phyloP scores from a whole-genome alignment of 2,113 vertebrate species.

The Kryptolebias marmoratus region DNA sequence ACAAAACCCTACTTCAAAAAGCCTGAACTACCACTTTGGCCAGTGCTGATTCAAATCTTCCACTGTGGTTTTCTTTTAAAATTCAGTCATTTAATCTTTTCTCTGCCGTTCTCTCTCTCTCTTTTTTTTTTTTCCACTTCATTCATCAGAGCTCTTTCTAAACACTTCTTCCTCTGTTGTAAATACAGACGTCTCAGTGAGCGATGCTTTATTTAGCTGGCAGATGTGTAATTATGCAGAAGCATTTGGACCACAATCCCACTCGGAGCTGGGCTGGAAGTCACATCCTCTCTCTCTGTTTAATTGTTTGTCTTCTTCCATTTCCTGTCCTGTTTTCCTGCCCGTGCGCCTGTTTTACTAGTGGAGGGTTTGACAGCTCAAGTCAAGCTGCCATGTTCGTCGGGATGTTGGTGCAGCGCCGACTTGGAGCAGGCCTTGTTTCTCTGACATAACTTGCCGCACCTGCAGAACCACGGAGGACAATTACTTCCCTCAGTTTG shows the following conservation, averaged over 20 bases:
- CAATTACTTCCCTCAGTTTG: slow-evolving; percentile 36
- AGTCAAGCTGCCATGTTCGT: slow-evolving; percentile 9
- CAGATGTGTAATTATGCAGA: slow-evolving; percentile 71
- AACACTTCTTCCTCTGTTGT: slow-evolving; percentile 58
- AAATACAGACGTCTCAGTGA: slow-evolving; percentile 68
- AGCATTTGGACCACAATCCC: slow-evolving; percentile 56
- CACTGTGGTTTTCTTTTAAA: no score
- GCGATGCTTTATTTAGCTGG: slow-evolving; percentile 71
- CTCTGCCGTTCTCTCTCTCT: no score
- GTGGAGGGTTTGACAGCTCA: background rate
- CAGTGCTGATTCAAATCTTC: no score
- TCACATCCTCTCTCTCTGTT: slow-evolving; percentile 32
- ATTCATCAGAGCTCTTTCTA: slow-evolving; percentile 52
- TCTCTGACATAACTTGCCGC: slow-evolving; percentile 48
- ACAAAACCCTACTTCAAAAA: no score
- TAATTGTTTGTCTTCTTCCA: background rate
- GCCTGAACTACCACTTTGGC: no score
- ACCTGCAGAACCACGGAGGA: slow-evolving; percentile 49
- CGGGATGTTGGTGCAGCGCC: slow-evolving; percentile 12
- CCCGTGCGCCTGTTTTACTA: background rate
- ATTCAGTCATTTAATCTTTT: no score
- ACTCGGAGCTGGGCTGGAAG: slow-evolving; percentile 20
- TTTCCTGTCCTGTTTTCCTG: background rate
- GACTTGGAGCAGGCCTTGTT: slow-evolving; percentile 36
- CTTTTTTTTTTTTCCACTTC: background rate